Conservation (phyloP, 2,888 invertebrate genomes). For the Acleris literana region DNA sequence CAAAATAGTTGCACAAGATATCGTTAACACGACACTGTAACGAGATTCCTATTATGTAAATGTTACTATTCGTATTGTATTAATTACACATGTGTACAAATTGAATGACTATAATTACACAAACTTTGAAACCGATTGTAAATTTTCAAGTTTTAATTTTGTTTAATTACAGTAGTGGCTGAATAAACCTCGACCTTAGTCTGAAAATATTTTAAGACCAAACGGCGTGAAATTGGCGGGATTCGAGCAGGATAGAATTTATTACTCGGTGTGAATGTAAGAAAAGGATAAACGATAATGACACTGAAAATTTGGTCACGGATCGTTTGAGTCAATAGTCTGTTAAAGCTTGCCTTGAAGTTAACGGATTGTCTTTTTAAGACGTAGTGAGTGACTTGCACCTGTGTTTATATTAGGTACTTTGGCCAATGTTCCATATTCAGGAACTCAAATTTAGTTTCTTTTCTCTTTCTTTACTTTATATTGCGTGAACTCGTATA, state of each 20-base stretch:
- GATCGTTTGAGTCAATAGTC: slow-evolving; percentile 26
- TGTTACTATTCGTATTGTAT: slow-evolving; percentile 12
- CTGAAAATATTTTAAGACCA: slow-evolving; percentile 1
- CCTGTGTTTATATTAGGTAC: slow-evolving; percentile 25
- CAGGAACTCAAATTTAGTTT: too few relatives aligned
- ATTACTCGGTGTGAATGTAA: not conserved
- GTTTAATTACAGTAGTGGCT: slow-evolving; percentile 5
- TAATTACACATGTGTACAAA: slow-evolving; percentile 7
- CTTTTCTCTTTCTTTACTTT: too few relatives aligned
- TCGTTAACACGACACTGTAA: slow-evolving; percentile 23
- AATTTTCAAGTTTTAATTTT: not conserved
- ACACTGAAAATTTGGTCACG: slow-evolving; percentile 20
- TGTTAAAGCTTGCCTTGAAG: slow-evolving; percentile 27
- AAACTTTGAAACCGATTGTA: too few relatives aligned
- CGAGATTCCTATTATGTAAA: slow-evolving; percentile 22
- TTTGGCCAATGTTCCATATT: not conserved
- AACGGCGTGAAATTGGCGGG: slow-evolving; percentile 3
- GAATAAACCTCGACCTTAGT: slow-evolving; percentile 4
- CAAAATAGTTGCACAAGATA: slow-evolving; percentile 15
- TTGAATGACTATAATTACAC: not conserved
- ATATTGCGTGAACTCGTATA: too few relatives aligned
- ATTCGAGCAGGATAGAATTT: slow-evolving; percentile 2
- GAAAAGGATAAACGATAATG: slow-evolving; percentile 15
- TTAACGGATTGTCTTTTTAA: slow-evolving; percentile 7
- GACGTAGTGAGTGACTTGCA: slow-evolving; percentile 12